Conservation (phyloP, 53 echinoderm and acorn worm genomes). For the Paracentrotus lividus region DNA sequence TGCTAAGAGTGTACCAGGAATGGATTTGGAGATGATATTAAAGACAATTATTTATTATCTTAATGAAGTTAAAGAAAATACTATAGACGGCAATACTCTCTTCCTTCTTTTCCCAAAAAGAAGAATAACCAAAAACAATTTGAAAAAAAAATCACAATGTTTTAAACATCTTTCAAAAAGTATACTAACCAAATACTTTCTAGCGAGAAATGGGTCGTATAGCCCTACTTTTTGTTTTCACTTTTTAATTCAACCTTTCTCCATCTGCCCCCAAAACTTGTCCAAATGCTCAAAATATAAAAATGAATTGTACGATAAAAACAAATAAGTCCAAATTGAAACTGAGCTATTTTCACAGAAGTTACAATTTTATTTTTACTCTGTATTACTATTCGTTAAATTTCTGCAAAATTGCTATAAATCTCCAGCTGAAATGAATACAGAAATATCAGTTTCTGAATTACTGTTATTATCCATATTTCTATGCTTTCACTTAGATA, state of each 20-base stretch:
- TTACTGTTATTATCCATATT: background rate
- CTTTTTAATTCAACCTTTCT: background rate
- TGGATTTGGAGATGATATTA: too few species aligned
- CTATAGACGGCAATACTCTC: too few species aligned
- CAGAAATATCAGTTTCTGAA: background rate
- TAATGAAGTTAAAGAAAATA: too few species aligned
- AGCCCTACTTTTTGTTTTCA: background rate
- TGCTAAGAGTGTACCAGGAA: too few species aligned
- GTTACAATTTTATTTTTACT: constrained; percentile 2
- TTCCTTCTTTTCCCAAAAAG: too few species aligned
- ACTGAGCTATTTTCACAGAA: constrained; percentile 33
- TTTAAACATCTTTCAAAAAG: background rate
- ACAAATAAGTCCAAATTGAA: constrained; percentile 46
- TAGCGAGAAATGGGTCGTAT: background rate
- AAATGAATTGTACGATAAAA: background rate
- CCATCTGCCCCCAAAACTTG: background rate
- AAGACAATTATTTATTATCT: too few species aligned
- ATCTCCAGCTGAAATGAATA: constrained; percentile 33
- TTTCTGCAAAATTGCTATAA: background rate
- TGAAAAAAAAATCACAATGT: background rate
- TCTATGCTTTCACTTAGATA: background rate
- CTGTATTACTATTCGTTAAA: constrained; percentile 5
- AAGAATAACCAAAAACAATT: too few species aligned
- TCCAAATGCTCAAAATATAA: background rate
- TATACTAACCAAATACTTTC: background rate